These are phyloP conservation scores for Microplitis manilae DNA, from an alignment of 2,888 invertebrate species.

Conservation along the genomic window DNA sequence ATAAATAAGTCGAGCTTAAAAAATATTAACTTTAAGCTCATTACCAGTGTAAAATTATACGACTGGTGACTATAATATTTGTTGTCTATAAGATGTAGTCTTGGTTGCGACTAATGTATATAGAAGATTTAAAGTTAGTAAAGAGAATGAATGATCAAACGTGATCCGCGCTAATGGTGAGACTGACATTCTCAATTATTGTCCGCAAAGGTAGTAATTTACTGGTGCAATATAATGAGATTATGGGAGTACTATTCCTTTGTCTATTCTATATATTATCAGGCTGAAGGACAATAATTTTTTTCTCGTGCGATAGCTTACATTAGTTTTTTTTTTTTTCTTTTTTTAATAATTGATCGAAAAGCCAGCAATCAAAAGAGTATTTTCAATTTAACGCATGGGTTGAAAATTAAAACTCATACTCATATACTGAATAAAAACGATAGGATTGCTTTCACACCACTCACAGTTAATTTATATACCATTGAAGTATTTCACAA, in stretches of 20 bases:
- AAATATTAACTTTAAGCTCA: too few species aligned
- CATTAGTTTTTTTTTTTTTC: not conserved
- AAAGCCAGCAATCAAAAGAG: not conserved
- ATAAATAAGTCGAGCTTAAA: too few species aligned
- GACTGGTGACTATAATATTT: too few species aligned
- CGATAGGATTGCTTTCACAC: not conserved
- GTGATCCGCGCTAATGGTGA: conserved; percentile 69
- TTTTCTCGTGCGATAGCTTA: not conserved
- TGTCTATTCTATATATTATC: not conserved
- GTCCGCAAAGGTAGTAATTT: conserved; percentile 60
- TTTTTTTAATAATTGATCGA: not conserved
- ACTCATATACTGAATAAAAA: not conserved
- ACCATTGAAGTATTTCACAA: not conserved
- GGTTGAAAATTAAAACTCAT: not conserved
- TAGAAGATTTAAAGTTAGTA: conserved; percentile 35
- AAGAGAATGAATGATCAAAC: conserved; percentile 58
- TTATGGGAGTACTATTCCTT: conserved; percentile 56
- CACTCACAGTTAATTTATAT: not conserved
- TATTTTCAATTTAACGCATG: not conserved
- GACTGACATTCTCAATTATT: conserved; percentile 71
- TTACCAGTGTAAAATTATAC: too few species aligned
- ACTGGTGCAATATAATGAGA: conserved; percentile 47
- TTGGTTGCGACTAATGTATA: conserved; percentile 33
- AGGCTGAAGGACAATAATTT: conserved; percentile 5
- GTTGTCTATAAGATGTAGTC: conserved; percentile 28